A percentile compares a stretch with the other conserved stretches of the same genome.
Evolutionary conservation across 2,113 vertebrate species (phyloP).

Genomic region (Columba livia): DNA sequence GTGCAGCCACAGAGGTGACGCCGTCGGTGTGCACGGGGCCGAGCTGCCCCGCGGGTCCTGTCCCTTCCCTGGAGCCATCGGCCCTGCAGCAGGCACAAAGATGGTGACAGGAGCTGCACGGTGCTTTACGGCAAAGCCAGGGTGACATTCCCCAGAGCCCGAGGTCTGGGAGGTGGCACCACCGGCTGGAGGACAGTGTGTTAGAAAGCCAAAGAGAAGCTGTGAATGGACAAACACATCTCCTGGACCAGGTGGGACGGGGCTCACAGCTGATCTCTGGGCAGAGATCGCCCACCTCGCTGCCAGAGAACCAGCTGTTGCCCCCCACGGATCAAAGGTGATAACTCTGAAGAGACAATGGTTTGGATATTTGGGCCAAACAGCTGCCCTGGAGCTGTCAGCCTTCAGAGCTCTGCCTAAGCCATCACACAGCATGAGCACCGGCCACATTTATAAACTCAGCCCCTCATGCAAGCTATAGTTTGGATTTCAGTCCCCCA

Average conservation of each 20-base stretch:
- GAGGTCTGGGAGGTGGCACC: background rate
- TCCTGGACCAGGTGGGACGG: background rate
- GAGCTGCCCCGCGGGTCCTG: constrained; percentile 65
- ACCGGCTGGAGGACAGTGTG: background rate
- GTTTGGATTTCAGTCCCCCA: background rate
- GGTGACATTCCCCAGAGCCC: background rate
- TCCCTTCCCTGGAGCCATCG: constrained; percentile 69
- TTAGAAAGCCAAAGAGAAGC: background rate
- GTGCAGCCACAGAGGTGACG: constrained; percentile 82
- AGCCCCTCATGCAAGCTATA: background rate
- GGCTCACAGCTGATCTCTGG: background rate
- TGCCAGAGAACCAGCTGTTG: background rate
- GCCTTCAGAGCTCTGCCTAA: background rate
- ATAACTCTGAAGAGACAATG: background rate
- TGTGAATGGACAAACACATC: background rate
- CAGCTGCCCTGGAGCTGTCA: background rate
- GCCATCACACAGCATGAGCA: background rate
- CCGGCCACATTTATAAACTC: accelerated
- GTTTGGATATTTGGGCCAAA: background rate
- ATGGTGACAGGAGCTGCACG: accelerated
- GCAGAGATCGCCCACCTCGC: background rate
- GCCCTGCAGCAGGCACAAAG: constrained; percentile 68
- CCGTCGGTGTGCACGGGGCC: constrained; percentile 80
- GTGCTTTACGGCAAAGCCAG: accelerated
- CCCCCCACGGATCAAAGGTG: background rate